Base-by-base conservation (phyloP, 2,113 vertebrate genomes). In the Ophthalmolycus amberensis region DNA sequence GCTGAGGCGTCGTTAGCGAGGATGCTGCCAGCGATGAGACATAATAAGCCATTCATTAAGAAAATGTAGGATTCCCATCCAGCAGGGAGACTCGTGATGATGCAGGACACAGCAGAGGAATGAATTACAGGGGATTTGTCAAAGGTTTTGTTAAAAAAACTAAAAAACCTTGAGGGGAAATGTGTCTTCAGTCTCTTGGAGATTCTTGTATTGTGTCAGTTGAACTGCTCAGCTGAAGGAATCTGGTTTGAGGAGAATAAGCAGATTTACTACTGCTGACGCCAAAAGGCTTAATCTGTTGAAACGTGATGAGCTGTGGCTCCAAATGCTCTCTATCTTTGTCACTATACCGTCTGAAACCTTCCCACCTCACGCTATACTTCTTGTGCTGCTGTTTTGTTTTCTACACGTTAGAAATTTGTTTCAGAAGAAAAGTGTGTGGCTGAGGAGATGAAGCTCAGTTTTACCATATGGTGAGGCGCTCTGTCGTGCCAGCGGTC, bases 391-490 rank as follows among this genome's bases (percentile, higher is more conserved):
- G 15, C 18, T 72, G 15, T 22, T 60, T 40, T 64, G 32, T 25
- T 71, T 10, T 32, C 20, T 0, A 3, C 18, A 3, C 46, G 67
- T 76, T 5, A 14, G 42, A 29, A 42, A 52, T 18, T 7, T 1
- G 54, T 48, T n/a, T 75, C 18, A 22, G 73, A 4, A 18, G 5
- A 16, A 42, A 62, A 56, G 9, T 0, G n/a, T 25, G n/a, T 16
- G 62, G 20, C 18, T 20, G 38, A 29, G 29, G 16, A 29, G n/a
- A 59, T 37, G 11, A 38, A 46, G 75, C 66, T 67, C 42, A 14
- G 67, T 58, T 82, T 88, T 85, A 91, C 90, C 91, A 88, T 89
- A 89, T 84, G 85, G 71, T 0, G 85, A 85, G 52, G 68, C 65
- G 69, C 18, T 81, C 3, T 70, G 71, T 6, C 0, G 80, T 77